Evolutionary conservation across 2,797 vertebrate genomes (phyloP), one percentile per base, ranked within the genome.

Genomic region (Artibeus jamaicensis): DNA sequence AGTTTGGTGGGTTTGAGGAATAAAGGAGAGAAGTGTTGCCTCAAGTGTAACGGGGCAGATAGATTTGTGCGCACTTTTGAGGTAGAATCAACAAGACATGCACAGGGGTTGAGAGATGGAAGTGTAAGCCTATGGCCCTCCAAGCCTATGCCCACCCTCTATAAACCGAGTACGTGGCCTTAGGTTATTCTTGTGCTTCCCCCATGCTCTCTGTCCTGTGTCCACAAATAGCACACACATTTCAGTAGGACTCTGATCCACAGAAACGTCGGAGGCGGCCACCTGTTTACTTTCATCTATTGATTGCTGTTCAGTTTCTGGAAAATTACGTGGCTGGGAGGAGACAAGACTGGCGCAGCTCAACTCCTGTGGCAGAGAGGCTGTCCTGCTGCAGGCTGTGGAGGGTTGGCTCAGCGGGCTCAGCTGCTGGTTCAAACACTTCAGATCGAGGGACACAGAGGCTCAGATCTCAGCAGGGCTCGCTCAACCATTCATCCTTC

Each of bases 401-500:
- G 92, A 93, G 96, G 91, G 86, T 86, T 93, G 94, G 77, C 91
- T 97, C 86, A 91, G 95, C 95, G 97, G 97, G 96, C 81, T 97
- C 96, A 91, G 97, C 92, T 97, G 94, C 97, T 73, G 73, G 96
- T 98, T 98, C 98, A 98, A 98, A 98, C 96, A 91, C 78, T 95
- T 83, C 91, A 97, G 97, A 77, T 76, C 92, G 93, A 91, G 97
- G 96, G 98, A 96, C 98, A 96, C 96, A 96, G 96, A 97, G 95
- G 73, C 97, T 98, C 97, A 98, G 98, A 98, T 98, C 98, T 98
- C 98, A 98, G 97, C 98, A 97, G 98, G 97, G 55, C 12, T 96
- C 97, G 78, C 90, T 97, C 96, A 96, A 93, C 98, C 96, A 97
- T 98, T 98, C 98, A 94, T 95, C 95, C 97, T 98, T 98, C 97